Evolutionary conservation across 2,113 vertebrate genomes (phyloP).

Genomic region (Perca schrenkii): DNA sequence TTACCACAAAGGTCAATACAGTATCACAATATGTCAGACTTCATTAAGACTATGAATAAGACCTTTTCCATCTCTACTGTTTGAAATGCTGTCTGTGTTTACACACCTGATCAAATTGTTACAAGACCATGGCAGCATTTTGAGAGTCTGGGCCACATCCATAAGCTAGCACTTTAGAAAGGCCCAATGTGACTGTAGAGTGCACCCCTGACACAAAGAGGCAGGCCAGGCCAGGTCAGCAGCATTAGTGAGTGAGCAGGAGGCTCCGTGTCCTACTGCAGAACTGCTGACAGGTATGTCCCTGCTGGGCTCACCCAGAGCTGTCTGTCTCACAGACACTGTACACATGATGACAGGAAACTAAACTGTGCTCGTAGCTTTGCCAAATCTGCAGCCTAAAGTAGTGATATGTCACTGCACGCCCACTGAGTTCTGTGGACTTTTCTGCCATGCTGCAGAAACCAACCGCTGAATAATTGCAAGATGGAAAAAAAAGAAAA

Average conservation of each 20-base stretch:
- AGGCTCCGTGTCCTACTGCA: conserved; percentile 59
- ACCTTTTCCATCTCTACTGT: neutral
- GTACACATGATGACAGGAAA: neutral
- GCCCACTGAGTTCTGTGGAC: neutral
- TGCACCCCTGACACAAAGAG: conserved; percentile 69
- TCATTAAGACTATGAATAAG: neutral
- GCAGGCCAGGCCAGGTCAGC: conserved; percentile 75
- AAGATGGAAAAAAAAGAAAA: neutral
- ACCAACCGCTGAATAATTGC: neutral
- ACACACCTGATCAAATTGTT: neutral
- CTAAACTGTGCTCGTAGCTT: neutral
- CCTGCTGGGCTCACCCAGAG: conserved; percentile 63
- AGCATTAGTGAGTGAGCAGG: conserved; percentile 63
- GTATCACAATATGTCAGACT: neutral
- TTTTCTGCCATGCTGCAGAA: neutral
- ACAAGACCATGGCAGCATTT: neutral
- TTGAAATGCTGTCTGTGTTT: neutral
- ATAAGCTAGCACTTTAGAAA: conserved; percentile 19
- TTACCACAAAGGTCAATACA: neutral
- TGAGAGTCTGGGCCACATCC: neutral
- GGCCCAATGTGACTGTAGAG: conserved; percentile 33
- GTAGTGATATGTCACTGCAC: neutral
- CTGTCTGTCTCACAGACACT: conserved; percentile 44
- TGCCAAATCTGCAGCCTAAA: neutral
- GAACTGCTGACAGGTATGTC: conserved; percentile 82